A percentile compares a stretch with the other conserved stretches of the same genome.
phyloP scores from a whole-genome alignment of 2,113 vertebrate genomes.

The Lutjanus erythropterus region DNA sequence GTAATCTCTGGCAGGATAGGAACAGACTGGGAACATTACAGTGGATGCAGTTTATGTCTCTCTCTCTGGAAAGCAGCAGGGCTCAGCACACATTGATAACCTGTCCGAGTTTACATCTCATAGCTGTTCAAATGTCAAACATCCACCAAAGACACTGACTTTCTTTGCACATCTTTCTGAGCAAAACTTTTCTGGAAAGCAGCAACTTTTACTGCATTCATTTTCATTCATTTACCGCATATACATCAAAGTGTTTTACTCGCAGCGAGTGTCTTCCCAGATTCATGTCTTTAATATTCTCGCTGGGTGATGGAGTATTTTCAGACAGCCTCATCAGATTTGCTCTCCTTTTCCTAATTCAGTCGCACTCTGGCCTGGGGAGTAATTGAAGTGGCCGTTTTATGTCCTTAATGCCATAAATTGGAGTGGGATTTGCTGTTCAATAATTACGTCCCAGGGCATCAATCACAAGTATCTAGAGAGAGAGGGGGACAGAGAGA shows the following conservation, averaged over 20 bases:
- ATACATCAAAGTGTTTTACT: neutral
- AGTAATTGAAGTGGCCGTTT: slow-evolving; percentile 59
- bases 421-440: slow-evolving; percentile 64
- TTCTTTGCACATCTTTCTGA: slow-evolving; percentile 4
- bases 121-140: slow-evolving; percentile 54
- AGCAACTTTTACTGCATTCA: neutral
- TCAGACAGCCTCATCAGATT: slow-evolving; percentile 41
- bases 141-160: slow-evolving; percentile 14
- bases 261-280: neutral
- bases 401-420: slow-evolving; percentile 61
- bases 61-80: slow-evolving; percentile 22
- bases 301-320: slow-evolving; percentile 25
- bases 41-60: neutral
- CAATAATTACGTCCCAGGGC: slow-evolving; percentile 55
- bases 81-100: slow-evolving; percentile 19
- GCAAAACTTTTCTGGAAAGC: slow-evolving; percentile 16
- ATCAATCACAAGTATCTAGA: slow-evolving; percentile 51
- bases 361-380: slow-evolving; percentile 37
- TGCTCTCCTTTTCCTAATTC: slow-evolving; percentile 45
- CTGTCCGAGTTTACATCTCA: slow-evolving; percentile 23
- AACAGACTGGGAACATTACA: slow-evolving; percentile 9
- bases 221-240: slow-evolving; percentile 10
- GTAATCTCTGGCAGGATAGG: slow-evolving; percentile 20
- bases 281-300: slow-evolving; percentile 57
- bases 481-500: neutral